A percentile compares a stretch with the other conserved stretches of the same genome.
phyloP scores from a whole-genome alignment of 2,888 invertebrate species.

The Melinaea marsaeus region DNA sequence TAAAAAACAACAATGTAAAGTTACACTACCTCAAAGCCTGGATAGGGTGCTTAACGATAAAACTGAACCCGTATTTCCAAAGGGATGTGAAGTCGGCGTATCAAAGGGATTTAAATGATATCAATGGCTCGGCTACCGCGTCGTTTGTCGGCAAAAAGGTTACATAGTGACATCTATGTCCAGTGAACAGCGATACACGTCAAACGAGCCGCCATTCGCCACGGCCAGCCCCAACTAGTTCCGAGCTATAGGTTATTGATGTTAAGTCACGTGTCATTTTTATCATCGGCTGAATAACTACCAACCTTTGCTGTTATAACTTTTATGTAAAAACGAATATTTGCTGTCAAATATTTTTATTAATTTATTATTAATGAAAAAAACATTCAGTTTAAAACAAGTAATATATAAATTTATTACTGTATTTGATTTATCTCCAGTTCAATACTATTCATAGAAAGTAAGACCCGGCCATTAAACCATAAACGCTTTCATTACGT shows the following conservation, averaged over 20 bases:
- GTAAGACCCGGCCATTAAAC: background rate
- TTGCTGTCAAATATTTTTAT: background rate
- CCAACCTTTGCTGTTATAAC: background rate
- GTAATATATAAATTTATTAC: no score
- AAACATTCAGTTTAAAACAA: no score
- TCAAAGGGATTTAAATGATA: slow-evolving; percentile 73
- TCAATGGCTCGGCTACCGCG: slow-evolving; percentile 72
- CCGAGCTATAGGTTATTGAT: slow-evolving; percentile 7
- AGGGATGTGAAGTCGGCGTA: slow-evolving; percentile 55
- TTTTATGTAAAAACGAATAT: background rate
- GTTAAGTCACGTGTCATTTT: slow-evolving; percentile 55
- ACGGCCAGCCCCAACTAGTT: slow-evolving; percentile 9
- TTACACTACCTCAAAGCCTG: background rate
- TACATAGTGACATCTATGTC: slow-evolving; percentile 48
- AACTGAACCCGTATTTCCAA: slow-evolving; percentile 33
- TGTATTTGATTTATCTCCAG: no score
- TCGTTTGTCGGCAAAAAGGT: slow-evolving; percentile 63
- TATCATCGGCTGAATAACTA: slow-evolving; percentile 12
- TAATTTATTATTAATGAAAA: background rate
- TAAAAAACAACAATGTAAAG: background rate
- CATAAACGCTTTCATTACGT: slow-evolving; percentile 3
- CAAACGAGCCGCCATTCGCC: slow-evolving; percentile 60
- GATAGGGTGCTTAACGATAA: slow-evolving; percentile 4
- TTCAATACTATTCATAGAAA: no score
- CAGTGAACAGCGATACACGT: slow-evolving; percentile 60